Conservation (phyloP, 2,888 invertebrate species). For the Caenorhabditis doughertyi region DNA sequence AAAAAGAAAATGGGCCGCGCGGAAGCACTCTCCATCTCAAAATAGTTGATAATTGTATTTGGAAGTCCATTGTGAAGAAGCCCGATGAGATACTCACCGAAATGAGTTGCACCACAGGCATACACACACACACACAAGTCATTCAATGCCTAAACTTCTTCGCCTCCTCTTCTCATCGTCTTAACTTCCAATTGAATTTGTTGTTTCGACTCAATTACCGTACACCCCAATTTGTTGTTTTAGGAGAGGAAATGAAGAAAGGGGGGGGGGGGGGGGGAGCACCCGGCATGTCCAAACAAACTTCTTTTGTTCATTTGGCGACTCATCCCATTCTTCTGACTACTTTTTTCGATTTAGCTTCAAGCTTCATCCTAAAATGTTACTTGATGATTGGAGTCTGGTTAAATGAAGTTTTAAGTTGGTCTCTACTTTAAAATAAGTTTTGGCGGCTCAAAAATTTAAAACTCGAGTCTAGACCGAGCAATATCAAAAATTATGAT, state of each 20-base stretch:
- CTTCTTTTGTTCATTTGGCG: slow-evolving; percentile 38
- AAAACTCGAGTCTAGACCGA: too few relatives aligned
- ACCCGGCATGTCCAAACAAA: slow-evolving; percentile 43
- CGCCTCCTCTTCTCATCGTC: slow-evolving; percentile 44
- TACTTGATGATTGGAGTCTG: background rate
- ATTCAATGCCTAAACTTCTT: slow-evolving; percentile 58
- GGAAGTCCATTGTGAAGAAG: slow-evolving; percentile 54
- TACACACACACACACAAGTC: slow-evolving; percentile 20
- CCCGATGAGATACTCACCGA: slow-evolving; percentile 59
- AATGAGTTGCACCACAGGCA: slow-evolving; percentile 55
- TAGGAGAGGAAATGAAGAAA: slow-evolving; percentile 10
- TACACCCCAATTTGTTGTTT: slow-evolving; percentile 60
- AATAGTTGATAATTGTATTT: slow-evolving; percentile 68
- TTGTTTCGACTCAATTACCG: slow-evolving; percentile 61
- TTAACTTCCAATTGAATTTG: slow-evolving; percentile 62
- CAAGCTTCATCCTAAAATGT: background rate
- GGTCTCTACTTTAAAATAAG: background rate
- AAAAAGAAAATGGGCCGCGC: slow-evolving; percentile 25
- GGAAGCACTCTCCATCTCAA: slow-evolving; percentile 50
- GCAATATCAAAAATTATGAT: too few relatives aligned
- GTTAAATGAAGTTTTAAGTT: background rate
- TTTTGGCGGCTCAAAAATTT: too few relatives aligned
- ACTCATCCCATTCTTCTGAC: background rate
- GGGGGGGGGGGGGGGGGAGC: background rate
- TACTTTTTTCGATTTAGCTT: slow-evolving; percentile 21